Conservation (phyloP, 1,140 invertebrate genomes). For the Zaprionus lachaisei region DNA sequence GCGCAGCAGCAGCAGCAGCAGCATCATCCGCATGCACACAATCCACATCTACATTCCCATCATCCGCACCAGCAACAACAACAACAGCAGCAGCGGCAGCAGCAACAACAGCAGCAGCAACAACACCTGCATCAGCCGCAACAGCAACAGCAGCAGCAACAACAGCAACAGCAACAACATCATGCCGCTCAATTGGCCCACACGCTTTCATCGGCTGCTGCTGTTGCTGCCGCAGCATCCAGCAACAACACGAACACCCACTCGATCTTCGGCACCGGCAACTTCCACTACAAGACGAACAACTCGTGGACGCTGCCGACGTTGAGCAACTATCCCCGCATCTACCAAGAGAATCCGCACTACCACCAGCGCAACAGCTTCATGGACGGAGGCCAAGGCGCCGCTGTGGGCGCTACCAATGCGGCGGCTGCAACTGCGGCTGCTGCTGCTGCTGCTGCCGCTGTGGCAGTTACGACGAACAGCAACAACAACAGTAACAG, state of each 20-base stretch:
- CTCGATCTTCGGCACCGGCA: constrained; percentile 80
- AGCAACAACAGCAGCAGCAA: constrained; percentile 59
- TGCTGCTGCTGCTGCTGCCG: constrained; percentile 20
- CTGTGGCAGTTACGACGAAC: constrained; percentile 14
- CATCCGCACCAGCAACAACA: constrained; percentile 63
- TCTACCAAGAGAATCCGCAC: constrained; percentile 75
- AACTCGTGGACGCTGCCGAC: constrained; percentile 82
- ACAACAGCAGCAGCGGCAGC: constrained; percentile 52
- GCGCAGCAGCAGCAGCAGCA: constrained; percentile 58
- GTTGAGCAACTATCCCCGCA: constrained; percentile 67
- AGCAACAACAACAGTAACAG: constrained; percentile 20
- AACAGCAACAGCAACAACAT: constrained; percentile 68
- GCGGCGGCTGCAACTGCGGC: constrained; percentile 30
- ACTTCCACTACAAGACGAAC: constrained; percentile 83
- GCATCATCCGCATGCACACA: constrained; percentile 58
- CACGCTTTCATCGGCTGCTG: constrained; percentile 60
- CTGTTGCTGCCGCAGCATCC: constrained; percentile 47
- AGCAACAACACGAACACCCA: constrained; percentile 70
- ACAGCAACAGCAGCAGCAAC: constrained; percentile 54
- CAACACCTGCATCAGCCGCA: constrained; percentile 61
- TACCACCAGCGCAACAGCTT: constrained; percentile 78
- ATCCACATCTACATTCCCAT: constrained; percentile 48
- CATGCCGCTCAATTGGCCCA: constrained; percentile 71
- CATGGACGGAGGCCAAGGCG: constrained; percentile 54
- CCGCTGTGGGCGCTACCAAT: constrained; percentile 36